A percentile compares a stretch with the other conserved stretches of the same genome.
Conservation (phyloP, 2,888 invertebrate species). For the Embidobia sp. region DNA sequence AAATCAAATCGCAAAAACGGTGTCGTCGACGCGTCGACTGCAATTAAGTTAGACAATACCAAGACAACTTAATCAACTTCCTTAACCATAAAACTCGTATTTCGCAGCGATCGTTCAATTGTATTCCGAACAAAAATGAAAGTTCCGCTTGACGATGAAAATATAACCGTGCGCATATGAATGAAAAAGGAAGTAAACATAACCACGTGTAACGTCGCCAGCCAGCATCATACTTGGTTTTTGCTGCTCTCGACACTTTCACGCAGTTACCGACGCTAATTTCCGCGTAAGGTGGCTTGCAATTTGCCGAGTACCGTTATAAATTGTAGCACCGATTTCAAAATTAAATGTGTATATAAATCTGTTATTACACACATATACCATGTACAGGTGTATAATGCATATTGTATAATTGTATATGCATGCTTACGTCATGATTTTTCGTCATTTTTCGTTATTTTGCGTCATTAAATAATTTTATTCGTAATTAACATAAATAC, state of each 20-base stretch:
- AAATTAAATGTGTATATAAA: too few relatives aligned
- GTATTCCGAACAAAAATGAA: constrained; percentile 32
- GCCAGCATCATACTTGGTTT: constrained; percentile 7
- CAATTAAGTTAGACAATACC: constrained; percentile 13
- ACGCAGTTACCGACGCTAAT: constrained; percentile 42
- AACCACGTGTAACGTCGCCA: constrained; percentile 34
- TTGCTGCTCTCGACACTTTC: constrained; percentile 37
- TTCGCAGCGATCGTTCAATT: constrained; percentile 9
- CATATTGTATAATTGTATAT: too few relatives aligned
- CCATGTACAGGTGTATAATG: too few relatives aligned
- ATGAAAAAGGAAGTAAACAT: constrained; percentile 43
- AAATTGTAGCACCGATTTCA: constrained; percentile 27
- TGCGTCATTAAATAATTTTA: too few relatives aligned
- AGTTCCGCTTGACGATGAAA: constrained; percentile 14
- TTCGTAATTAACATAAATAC: too few relatives aligned
- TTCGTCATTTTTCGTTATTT: too few relatives aligned
- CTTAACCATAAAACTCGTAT: constrained; percentile 11
- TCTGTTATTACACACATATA: not conserved
- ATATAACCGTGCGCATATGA: constrained; percentile 17
- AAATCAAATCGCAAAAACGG: constrained; percentile 6
- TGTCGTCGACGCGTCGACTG: not conserved
- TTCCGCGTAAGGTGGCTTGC: constrained; percentile 29
- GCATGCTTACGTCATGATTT: too few relatives aligned
- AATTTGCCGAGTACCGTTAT: constrained; percentile 16
- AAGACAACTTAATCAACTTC: constrained; percentile 29